Base-by-base conservation (phyloP, 2,888 invertebrate genomes). In the Drosophila buzzatii region DNA sequence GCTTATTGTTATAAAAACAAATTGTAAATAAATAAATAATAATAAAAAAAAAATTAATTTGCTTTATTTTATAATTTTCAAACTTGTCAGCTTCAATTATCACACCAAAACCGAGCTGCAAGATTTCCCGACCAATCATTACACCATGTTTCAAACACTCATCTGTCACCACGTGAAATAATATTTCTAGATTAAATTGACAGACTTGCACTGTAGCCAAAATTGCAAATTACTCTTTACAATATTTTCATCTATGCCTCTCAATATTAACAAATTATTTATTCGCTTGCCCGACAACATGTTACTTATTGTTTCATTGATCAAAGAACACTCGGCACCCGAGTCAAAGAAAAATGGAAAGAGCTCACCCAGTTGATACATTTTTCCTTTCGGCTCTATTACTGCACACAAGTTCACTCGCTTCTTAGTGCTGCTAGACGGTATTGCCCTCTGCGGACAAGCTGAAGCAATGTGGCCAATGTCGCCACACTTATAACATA, bases 331-430 rank as follows among this genome's bases (percentile, higher is more conserved):
- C 39, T 16, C 39, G 39, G 41, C 41, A n/a, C 8, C 41, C n/a
- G 41, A n/a, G n/a, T 41, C 41, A 41, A n/a, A 41, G 41, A 41
- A 41, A 41, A 41, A 41, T 41, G n/a, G n/a, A n/a, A 41, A 41
- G n/a, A 41, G n/a, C 8, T 41, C n/a, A 41, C 41, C n/a, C 3
- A 41, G 41, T 41, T n/a, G n/a, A 2, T 41, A n/a, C 41, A 41
- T 41, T 41, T 37, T 37, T 37, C 37, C 37, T 37, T 37, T n/a
- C n/a, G 41, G 41, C 41, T n/a, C n/a, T n/a, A n/a, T n/a, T 14
- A 37, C 9, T 9, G 33, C 10, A 35, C 10, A 35, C 35, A 12
- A 35, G 35, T 35, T 39, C 16, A 39, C 39, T 39, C n/a, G 39
- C 39, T 39, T 39, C 39, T 39, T n/a, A 39, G 16, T 39, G 39